Evolutionary conservation across 2,797 vertebrate species (phyloP).

Genomic region (Rousettus madagascariensis): DNA sequence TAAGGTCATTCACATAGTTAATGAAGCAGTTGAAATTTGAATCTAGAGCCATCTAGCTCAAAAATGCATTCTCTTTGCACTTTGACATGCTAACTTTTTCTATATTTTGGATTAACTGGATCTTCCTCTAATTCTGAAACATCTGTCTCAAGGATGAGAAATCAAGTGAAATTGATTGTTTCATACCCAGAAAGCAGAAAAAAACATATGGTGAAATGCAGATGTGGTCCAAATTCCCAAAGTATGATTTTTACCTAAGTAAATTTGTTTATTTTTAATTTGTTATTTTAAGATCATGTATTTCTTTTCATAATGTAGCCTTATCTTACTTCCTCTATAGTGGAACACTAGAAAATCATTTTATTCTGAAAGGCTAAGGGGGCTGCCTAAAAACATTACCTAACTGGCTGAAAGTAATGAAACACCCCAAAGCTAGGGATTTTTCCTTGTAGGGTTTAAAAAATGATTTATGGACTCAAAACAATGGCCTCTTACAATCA

Average conservation of each 20-base stretch:
- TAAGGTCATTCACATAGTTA: background rate
- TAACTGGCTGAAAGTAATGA: background rate
- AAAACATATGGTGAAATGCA: background rate
- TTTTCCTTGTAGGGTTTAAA: background rate
- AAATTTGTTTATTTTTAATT: slow-evolving; percentile 17
- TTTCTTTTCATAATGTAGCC: background rate
- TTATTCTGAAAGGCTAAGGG: background rate
- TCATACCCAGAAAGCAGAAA: background rate
- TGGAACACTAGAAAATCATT: background rate
- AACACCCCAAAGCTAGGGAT: background rate
- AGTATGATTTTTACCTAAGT: background rate
- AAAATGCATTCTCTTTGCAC: background rate
- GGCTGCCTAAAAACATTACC: background rate
- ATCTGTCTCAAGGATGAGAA: background rate
- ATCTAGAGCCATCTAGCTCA: background rate
- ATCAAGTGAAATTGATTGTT: slow-evolving; percentile 26
- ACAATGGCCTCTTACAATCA: background rate
- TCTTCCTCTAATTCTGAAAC: slow-evolving; percentile 36
- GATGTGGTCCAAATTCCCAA: background rate
- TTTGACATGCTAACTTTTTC: background rate
- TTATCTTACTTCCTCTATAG: background rate
- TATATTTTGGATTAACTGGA: background rate
- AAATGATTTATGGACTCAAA: background rate
- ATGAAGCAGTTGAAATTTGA: background rate
- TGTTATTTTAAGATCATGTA: background rate